Evolutionary conservation across 30 jellyfish, hydroid and myxozoan species (phyloP), one percentile per base, ranked within the genome.

Genomic region (Aurelia sp.): DNA sequence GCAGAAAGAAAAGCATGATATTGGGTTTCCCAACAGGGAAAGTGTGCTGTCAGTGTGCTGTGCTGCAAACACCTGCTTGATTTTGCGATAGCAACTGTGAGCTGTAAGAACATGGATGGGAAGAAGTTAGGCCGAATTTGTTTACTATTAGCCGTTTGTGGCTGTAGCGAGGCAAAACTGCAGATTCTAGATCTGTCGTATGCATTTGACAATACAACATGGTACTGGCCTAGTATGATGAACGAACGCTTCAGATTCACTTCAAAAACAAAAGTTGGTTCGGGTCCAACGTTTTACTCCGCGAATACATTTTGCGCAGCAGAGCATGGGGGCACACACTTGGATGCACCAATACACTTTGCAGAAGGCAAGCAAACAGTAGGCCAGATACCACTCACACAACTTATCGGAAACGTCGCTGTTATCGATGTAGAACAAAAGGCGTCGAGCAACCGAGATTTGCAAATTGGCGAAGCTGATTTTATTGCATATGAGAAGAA

Each of bases 301-400:
- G 65, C 76, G 71, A 86, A 92, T 76, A 70, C 72, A 11, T 86
- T 92, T 77, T 66, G 89, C 57, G 89, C 98, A 11, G 86, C 98
- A 4, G 98, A 92, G 53, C 98, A 92, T 66, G 98, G 98, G 8
- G 98, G 98, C 23, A 92, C 98, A 8, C 98, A 92, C 44, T 33
- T 92, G 76, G 98, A 92, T 52, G 98, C 98, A 7, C 98, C 98
- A 21, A 73, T 73, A 10, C 98, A 92, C 70, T 92, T 92, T 69
- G 92, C 88, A n/a, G 66, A 59, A 62, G 93, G 93, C 30, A 74
- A 71, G 20, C 57, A 82, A 11, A 64, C 86, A 4, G 88, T 59
- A 18, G 90, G 64, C n/a, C 87, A 77, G 60, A 53, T 78, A 11
- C 92, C 89, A 11, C 60, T 90, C 40, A 13, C 77, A 5, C 58